These are phyloP conservation scores for Mormyrus hasselquistii DNA, from an alignment of 2,797 vertebrate species.

Conservation along the genomic window DNA sequence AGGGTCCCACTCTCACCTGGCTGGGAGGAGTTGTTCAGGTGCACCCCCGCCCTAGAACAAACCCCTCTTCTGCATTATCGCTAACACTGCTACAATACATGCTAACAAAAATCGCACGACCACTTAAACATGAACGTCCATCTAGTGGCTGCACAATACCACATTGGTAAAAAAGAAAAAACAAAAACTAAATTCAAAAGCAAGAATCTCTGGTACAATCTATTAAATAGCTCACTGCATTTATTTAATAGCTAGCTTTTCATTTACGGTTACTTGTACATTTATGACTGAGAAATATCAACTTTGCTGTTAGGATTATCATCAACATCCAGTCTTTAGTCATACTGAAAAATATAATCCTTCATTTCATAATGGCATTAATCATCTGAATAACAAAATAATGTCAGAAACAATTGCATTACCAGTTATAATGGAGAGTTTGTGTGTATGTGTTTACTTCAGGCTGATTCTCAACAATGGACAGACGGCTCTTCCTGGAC, in stretches of 20 bases:
- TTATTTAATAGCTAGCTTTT: background rate
- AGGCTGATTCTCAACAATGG: constrained; percentile 56
- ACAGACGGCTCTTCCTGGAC: constrained; percentile 52
- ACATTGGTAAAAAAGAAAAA: background rate
- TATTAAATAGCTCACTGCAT: background rate
- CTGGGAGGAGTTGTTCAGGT: constrained; percentile 55
- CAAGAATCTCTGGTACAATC: background rate
- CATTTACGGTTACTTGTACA: background rate
- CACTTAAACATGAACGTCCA: background rate
- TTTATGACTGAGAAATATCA: background rate
- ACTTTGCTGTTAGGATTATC: background rate
- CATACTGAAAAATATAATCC: background rate
- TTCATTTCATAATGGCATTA: background rate
- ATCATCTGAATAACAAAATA: background rate
- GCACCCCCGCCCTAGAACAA: constrained; percentile 17
- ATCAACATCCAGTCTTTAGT: background rate
- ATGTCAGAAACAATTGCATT: background rate
- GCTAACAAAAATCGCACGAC: background rate
- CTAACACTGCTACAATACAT: background rate
- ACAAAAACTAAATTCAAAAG: background rate
- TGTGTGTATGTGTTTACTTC: constrained; percentile 24
- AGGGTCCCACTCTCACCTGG: constrained; percentile 52
- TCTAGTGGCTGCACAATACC: background rate
- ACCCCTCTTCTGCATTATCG: background rate
- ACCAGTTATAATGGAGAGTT: background rate